Percentiles rank a stretch among this genome's conserved stretches.
Conservation (phyloP, 2,113 vertebrate species). For the Gadus chalcogrammus region DNA sequence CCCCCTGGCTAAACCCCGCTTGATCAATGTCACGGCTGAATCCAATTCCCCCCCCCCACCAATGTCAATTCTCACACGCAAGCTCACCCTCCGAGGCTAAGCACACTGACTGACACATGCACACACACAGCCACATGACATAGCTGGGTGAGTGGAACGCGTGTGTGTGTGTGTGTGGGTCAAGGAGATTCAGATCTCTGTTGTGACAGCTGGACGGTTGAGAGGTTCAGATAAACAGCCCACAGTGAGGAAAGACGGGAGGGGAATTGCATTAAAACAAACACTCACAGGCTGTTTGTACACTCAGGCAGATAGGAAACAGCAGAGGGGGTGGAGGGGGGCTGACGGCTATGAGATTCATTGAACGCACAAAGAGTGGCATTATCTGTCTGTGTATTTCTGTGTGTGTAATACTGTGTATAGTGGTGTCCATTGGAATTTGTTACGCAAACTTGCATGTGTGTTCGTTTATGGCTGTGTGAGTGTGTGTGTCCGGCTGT, state of each 20-base stretch:
- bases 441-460: too few species aligned
- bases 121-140: constrained; percentile 24
- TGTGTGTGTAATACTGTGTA: too few species aligned
- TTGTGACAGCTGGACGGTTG: constrained; percentile 73
- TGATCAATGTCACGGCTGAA: constrained; percentile 58
- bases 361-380: constrained; percentile 49
- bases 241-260: constrained; percentile 38
- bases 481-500: too few species aligned
- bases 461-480: too few species aligned
- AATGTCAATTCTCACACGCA: too few species aligned
- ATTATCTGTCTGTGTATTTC: constrained; percentile 31
- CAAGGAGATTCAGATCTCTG: constrained; percentile 69
- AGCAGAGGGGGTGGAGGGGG: constrained; percentile 26
- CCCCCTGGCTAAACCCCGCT: constrained; percentile 44
- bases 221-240: constrained; percentile 69
- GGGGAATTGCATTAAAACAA: constrained; percentile 67
- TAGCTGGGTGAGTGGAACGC: constrained; percentile 30
- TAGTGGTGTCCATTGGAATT: too few species aligned
- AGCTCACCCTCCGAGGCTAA: constrained; percentile 19
- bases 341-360: constrained; percentile 40
- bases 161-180: constrained; percentile 35
- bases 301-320: constrained; percentile 39
- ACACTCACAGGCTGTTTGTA: constrained; percentile 51
- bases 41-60: constrained; percentile 34
- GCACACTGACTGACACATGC: neutral